phyloP scores from a whole-genome alignment of 2,888 invertebrate species.

The Leucophenga montana region DNA sequence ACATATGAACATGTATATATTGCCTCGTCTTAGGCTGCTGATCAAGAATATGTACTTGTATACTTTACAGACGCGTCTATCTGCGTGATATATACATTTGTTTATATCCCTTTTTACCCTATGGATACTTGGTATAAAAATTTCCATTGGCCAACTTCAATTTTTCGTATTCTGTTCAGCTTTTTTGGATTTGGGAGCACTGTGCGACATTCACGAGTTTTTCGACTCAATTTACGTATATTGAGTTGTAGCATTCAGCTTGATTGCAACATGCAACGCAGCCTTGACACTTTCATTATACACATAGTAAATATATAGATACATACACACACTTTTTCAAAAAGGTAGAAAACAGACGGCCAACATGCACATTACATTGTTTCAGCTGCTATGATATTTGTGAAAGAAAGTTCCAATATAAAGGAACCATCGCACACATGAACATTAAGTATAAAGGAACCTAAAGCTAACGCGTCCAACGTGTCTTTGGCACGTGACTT shows the following conservation, averaged over 20 bases:
- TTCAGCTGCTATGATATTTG: neutral
- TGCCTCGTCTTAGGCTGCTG: too few species aligned
- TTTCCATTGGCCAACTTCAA: too few species aligned
- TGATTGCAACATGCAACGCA: neutral
- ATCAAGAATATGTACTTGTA: too few species aligned
- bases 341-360: neutral
- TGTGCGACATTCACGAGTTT: neutral
- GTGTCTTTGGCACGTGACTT: conserved; percentile 46
- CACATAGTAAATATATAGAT: too few species aligned
- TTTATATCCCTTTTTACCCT: too few species aligned
- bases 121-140: too few species aligned
- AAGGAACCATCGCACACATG: neutral
- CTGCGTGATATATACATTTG: too few species aligned
- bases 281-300: neutral
- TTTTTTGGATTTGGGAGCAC: too few species aligned
- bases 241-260: conserved; percentile 1
- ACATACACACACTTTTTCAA: neutral
- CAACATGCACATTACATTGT: neutral
- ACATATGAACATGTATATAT: too few species aligned
- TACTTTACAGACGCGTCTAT: too few species aligned
- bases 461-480: conserved; percentile 24
- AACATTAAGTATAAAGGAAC: neutral
- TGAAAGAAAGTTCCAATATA: neutral
- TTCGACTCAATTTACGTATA: neutral
- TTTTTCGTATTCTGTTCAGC: too few species aligned